These are phyloP conservation scores for Lasius platythorax DNA, from an alignment of 2,888 invertebrate genomes.

Conservation along the genomic window DNA sequence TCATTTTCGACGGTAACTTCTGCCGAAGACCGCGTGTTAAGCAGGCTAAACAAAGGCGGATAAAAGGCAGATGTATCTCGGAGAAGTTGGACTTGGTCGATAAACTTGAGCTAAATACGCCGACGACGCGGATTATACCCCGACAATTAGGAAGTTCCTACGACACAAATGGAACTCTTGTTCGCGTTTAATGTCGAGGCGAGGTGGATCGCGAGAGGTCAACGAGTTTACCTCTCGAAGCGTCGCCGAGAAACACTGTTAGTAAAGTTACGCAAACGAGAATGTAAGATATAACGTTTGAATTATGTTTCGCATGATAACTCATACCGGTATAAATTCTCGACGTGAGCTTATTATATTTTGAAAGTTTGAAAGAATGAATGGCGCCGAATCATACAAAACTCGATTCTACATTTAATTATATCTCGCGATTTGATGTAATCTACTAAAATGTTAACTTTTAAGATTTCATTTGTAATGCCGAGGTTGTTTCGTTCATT, in stretches of 20 bases:
- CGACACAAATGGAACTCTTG: conserved; percentile 57
- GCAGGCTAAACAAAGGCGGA: conserved; percentile 38
- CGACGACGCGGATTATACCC: conserved; percentile 64
- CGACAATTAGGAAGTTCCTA: conserved; percentile 70
- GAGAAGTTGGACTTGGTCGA: conserved; percentile 61
- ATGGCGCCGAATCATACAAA: background rate
- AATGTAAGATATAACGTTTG: conserved; percentile 18
- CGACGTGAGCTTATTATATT: background rate
- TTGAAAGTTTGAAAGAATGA: background rate
- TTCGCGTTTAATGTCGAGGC: conserved; percentile 41
- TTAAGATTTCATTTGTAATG: background rate
- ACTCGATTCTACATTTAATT: background rate
- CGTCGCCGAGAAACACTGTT: conserved; percentile 33
- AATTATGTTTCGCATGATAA: background rate
- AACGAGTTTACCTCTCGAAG: conserved; percentile 55
- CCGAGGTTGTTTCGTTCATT: background rate
- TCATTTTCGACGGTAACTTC: conserved; percentile 36
- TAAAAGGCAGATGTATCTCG: conserved; percentile 50
- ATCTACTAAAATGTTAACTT: background rate
- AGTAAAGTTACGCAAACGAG: conserved; percentile 25
- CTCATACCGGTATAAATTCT: background rate
- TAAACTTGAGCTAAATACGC: conserved; percentile 65
- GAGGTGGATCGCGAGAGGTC: conserved; percentile 58
- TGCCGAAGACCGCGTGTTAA: conserved; percentile 41
- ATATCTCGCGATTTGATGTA: background rate